Evolutionary conservation across 2,797 vertebrate species (phyloP).

Genomic region (Pelobates cultripes): DNA sequence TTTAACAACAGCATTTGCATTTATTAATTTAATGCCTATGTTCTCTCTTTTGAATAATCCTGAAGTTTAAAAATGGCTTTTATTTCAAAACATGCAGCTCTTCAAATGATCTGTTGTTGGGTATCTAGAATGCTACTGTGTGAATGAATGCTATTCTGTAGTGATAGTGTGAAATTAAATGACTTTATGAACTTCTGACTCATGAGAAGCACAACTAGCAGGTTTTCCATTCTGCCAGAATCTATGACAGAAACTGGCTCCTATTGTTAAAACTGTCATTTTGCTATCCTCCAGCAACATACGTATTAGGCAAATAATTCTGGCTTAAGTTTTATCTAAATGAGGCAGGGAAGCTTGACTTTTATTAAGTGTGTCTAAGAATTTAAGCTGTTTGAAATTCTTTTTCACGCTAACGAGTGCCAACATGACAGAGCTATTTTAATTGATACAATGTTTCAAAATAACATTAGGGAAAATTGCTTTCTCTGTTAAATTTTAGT

Average conservation of each 20-base stretch:
- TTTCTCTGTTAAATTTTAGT: neutral
- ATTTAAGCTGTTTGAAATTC: slow-evolving; percentile 35
- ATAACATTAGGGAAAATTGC: neutral
- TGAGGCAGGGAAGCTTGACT: slow-evolving; percentile 37
- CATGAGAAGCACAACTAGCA: neutral
- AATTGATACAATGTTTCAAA: slow-evolving; percentile 18
- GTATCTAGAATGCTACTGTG: slow-evolving; percentile 6
- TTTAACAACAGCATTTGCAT: too few relatives aligned
- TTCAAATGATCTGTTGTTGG: slow-evolving; percentile 14
- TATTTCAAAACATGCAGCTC: neutral
- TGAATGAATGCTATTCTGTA: slow-evolving; percentile 18
- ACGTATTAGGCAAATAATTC: slow-evolving; percentile 38
- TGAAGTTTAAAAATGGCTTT: neutral
- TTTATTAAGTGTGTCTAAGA: slow-evolving; percentile 50
- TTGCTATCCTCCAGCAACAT: slow-evolving; percentile 50
- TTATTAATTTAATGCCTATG: too few relatives aligned
- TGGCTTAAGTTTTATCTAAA: slow-evolving; percentile 49
- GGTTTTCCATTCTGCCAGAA: neutral
- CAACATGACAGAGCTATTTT: slow-evolving; percentile 11
- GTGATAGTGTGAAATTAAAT: slow-evolving; percentile 25
- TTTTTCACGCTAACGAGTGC: slow-evolving; percentile 12
- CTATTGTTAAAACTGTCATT: slow-evolving; percentile 34
- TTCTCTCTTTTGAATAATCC: too few relatives aligned
- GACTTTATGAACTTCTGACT: slow-evolving; percentile 27
- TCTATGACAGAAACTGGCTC: slow-evolving; percentile 13